Evolutionary conservation across 2,888 invertebrate species (phyloP).

Genomic region (Heliconius ethilla): DNA sequence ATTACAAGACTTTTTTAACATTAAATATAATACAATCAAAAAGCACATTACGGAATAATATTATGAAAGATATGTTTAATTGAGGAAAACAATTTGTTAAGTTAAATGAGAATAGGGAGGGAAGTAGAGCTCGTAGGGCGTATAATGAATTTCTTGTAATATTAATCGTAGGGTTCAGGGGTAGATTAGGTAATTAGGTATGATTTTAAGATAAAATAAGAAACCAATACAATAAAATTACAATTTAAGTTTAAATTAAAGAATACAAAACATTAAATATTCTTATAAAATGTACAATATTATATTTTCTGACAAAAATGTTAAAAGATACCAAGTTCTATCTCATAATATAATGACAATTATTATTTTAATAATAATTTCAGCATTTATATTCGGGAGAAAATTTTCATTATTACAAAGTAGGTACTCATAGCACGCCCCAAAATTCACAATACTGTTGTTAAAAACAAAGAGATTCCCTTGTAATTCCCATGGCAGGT

Average conservation of each 20-base stretch:
- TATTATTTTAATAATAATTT: constrained; percentile 9
- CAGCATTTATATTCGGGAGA: constrained; percentile 12
- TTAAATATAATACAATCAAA: neutral
- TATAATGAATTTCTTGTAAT: neutral
- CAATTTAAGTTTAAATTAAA: neutral
- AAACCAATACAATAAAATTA: too few species aligned
- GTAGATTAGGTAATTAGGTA: neutral
- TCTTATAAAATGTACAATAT: neutral
- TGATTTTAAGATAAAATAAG: too few species aligned
- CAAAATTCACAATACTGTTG: constrained; percentile 17
- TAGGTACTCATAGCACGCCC: neutral
- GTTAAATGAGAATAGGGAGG: constrained; percentile 1
- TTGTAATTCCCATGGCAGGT: constrained; percentile 46
- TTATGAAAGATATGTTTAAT: neutral
- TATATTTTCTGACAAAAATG: neutral
- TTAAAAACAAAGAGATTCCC: constrained; percentile 36
- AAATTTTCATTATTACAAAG: constrained; percentile 14
- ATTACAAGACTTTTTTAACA: neutral
- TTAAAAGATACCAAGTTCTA: neutral
- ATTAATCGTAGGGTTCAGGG: neutral
- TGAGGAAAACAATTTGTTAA: constrained; percentile 4
- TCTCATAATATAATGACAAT: neutral
- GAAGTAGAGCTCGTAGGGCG: neutral
- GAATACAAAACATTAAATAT: neutral
- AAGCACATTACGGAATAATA: neutral